Base-by-base conservation (phyloP, 2,113 vertebrate species). In the Clarias macrocephalus region DNA sequence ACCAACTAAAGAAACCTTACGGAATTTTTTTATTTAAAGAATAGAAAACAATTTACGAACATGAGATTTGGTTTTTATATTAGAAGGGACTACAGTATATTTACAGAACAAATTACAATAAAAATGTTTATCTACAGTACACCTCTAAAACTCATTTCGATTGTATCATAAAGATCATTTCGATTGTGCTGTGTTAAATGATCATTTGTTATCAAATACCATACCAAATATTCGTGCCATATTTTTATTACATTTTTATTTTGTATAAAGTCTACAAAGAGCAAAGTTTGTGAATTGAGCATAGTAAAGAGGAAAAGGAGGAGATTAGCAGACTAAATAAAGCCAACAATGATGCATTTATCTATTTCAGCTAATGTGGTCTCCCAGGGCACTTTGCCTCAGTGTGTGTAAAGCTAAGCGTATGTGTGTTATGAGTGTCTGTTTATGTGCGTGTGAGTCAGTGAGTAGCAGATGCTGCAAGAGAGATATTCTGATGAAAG, bases 341-440 rank as follows among this genome's bases (percentile, higher is more conserved):
- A 91, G 42, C 88, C 37, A 80, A 88, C 79, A 42, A 42, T 28
- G 88, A 30, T 88, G 56, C 76, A 48, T 84, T 89, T 88, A 90
- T 88, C 85, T 92, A 57, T 88, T 94, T 91, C 83, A 89, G 89
- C 91, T 91, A 85, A 88, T 91, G 84, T 72, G 60, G 87, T 88
- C 90, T 88, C 92, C 25, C 5, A 63, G 82, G 92, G 90, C 87
- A 57, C 12, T 84, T 85, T 77, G 83, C 33, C 87, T 80, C 42
- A 90, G 63, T 42, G 72, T 80, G 73, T 63, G 57, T 86, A 57
- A 52, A 70, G 37, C 1, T 21, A 30, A 3, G 37, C 23, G 33
- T 21, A 9, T 19, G 42, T 25, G 42, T 75, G 33, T 19, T 28
- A 30, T 42, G 66, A 33, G 57, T 59, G 80, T 54, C 37, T 62